A percentile compares a stretch with the other conserved stretches of the same genome.
phyloP scores from a whole-genome alignment of 2,888 invertebrate genomes.

The Spilarctia lutea region DNA sequence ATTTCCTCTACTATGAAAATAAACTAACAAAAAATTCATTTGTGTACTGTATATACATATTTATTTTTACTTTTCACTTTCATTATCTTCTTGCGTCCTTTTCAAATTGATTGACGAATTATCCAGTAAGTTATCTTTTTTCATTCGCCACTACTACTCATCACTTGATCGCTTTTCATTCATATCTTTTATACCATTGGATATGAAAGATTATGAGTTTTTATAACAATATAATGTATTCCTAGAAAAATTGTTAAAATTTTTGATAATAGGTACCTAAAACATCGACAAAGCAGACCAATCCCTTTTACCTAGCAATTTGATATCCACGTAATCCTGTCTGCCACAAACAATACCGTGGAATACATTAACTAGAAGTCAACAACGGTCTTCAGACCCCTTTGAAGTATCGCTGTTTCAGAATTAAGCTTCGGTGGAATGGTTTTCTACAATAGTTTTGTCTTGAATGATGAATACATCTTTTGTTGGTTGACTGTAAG shows the following conservation, averaged over 20 bases:
- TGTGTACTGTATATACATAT: no score
- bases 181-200: background rate
- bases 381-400: constrained; percentile 54
- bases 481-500: constrained; percentile 41
- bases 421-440: constrained; percentile 55
- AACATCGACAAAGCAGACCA: constrained; percentile 50
- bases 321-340: constrained; percentile 72
- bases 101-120: background rate
- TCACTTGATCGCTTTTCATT: no score
- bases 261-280: background rate
- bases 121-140: no score
- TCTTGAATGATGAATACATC: constrained; percentile 47
- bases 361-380: constrained; percentile 81
- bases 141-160: no score
- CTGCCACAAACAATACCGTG: constrained; percentile 77
- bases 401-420: constrained; percentile 50
- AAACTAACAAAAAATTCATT: no score
- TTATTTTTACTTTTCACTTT: background rate
- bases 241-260: no score
- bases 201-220: no score
- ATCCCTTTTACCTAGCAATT: constrained; percentile 61
- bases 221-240: no score
- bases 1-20: no score
- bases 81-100: background rate
- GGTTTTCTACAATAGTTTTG: constrained; percentile 55